Conservation (phyloP, 2,113 vertebrate genomes). For the Eudorcas thomsonii region DNA sequence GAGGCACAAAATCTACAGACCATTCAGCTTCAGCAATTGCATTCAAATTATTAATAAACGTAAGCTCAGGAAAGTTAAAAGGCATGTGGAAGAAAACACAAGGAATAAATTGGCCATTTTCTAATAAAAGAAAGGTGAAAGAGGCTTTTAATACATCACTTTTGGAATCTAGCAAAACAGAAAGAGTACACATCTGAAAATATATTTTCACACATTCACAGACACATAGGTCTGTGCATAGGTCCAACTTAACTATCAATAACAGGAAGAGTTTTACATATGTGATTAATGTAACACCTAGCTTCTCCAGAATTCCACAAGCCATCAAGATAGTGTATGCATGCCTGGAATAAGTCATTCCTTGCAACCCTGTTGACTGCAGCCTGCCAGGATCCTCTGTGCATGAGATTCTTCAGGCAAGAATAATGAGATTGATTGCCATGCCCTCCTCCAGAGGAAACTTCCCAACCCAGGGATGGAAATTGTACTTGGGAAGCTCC, state of each 20-base stretch:
- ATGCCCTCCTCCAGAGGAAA: not conserved
- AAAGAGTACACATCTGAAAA: not conserved
- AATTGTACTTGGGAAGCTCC: not conserved
- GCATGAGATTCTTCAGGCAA: not conserved
- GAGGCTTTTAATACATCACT: not conserved
- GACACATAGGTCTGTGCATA: not conserved
- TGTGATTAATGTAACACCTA: not conserved
- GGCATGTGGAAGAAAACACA: not conserved
- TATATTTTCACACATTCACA: not conserved
- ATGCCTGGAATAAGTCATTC: not conserved
- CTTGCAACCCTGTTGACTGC: not conserved
- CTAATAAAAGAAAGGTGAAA: not conserved
- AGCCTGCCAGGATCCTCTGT: not conserved
- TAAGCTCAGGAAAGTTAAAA: not conserved
- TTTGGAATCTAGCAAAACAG: not conserved
- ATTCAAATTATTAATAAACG: not conserved
- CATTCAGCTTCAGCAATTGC: not conserved
- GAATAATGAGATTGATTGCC: not conserved
- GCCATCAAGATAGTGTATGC: not conserved
- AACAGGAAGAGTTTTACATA: not conserved
- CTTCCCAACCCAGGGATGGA: not conserved
- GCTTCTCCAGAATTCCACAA: not conserved
- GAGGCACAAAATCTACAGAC: not conserved
- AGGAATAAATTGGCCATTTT: not conserved
- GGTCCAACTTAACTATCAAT: not conserved